Evolutionary conservation across 2,113 vertebrate genomes (phyloP).

Genomic region (Scartelaos histophorus): DNA sequence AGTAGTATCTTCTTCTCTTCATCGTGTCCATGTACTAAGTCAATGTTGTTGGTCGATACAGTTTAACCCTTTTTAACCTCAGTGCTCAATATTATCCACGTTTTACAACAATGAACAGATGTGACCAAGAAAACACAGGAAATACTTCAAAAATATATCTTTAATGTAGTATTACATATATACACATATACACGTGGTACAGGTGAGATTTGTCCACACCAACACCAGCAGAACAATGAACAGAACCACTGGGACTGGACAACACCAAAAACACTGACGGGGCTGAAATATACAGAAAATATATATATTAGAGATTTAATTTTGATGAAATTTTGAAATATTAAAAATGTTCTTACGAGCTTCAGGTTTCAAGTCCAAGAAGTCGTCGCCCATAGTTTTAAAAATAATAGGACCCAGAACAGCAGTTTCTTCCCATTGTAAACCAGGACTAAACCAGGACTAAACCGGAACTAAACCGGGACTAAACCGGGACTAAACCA

Average conservation of each 20-base stretch:
- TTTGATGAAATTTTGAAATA: not conserved
- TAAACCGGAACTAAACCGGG: not conserved
- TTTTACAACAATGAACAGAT: not conserved
- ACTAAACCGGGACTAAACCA: not conserved
- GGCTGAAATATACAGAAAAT: constrained; percentile 17
- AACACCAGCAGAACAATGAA: constrained; percentile 25
- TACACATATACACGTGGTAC: constrained; percentile 36
- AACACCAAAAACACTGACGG: constrained; percentile 8
- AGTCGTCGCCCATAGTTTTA: constrained; percentile 6
- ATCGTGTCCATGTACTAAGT: not conserved
- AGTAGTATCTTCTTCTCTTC: not conserved
- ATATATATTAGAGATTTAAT: not conserved
- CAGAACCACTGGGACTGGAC: constrained; percentile 22
- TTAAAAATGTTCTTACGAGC: constrained; percentile 13
- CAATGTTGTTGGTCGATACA: not conserved
- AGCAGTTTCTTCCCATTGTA: constrained; percentile 21
- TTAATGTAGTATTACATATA: constrained; percentile 49
- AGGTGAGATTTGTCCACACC: constrained; percentile 2
- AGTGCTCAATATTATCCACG: too few species aligned
- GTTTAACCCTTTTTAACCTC: not conserved
- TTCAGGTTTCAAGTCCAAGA: not conserved
- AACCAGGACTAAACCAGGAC: not conserved
- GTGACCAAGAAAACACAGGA: not conserved
- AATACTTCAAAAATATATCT: constrained; percentile 18
- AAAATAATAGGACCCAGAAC: constrained; percentile 49